Percentiles rank a stretch among this genome's conserved stretches.
Evolutionary conservation across 1,140 invertebrate species (phyloP).

Genomic region (Drosophila mojavensis): DNA sequence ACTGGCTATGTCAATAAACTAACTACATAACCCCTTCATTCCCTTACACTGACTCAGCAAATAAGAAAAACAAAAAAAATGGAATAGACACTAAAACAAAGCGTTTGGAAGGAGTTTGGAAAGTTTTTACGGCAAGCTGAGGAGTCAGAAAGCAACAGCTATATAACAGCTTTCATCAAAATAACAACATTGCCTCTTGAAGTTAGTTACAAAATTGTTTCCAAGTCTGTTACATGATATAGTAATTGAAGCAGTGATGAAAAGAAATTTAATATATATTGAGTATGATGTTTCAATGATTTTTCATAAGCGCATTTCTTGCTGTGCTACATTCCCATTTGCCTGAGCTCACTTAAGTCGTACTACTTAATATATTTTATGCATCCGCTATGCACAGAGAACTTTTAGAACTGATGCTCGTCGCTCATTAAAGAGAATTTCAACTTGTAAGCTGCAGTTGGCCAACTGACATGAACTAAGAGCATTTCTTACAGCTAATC

Average conservation of each 20-base stretch:
- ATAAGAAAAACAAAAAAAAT: not conserved
- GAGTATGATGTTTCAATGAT: not conserved
- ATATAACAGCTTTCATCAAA: not conserved
- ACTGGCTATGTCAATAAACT: constrained; percentile 2
- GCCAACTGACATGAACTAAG: not conserved
- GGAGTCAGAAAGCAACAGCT: not conserved
- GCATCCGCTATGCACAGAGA: not conserved
- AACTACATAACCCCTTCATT: constrained; percentile 1
- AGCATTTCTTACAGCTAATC: constrained; percentile 9
- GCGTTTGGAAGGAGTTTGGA: too few species aligned
- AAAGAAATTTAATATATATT: too few species aligned
- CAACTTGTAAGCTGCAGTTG: constrained; percentile 1
- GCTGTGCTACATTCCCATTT: not conserved
- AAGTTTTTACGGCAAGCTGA: not conserved
- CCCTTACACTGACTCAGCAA: not conserved
- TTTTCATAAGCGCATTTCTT: not conserved
- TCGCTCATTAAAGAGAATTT: not conserved
- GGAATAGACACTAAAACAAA: not conserved
- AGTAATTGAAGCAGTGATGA: too few species aligned
- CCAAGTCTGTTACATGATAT: too few species aligned
- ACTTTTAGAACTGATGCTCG: not conserved
- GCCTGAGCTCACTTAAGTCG: not conserved
- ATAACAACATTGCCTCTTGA: too few species aligned
- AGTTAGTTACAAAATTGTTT: too few species aligned
- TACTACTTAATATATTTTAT: not conserved